Conservation (phyloP, 2,113 vertebrate species). For the Leptosomus discolor region DNA sequence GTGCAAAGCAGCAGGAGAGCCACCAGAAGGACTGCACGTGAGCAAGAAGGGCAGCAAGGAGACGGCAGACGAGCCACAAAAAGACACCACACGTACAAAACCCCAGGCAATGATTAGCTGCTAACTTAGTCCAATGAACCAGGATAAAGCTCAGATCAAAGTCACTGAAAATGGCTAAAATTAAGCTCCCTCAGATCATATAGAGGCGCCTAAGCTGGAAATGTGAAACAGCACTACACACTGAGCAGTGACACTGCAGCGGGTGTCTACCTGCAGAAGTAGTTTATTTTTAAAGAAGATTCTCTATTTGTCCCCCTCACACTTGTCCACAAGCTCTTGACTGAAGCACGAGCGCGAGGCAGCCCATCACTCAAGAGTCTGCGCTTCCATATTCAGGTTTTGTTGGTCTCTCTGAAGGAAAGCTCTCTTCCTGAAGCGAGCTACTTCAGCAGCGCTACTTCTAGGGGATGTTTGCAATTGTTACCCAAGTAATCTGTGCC, state of each 20-base stretch:
- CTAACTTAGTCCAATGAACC: not conserved
- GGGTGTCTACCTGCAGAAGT: not conserved
- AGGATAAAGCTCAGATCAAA: not conserved
- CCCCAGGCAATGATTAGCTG: not conserved
- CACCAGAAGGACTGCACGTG: not conserved
- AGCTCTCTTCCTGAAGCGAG: not conserved
- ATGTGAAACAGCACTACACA: rapidly evolving
- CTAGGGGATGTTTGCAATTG: not conserved
- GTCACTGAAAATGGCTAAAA: not conserved
- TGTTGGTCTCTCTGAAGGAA: not conserved
- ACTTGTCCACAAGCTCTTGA: not conserved
- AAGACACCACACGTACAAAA: not conserved
- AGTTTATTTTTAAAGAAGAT: not conserved
- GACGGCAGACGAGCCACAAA: not conserved
- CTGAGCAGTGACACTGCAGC: rapidly evolving
- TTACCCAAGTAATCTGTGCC: not conserved
- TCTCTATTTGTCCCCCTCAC: not conserved
- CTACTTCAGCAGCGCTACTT: not conserved
- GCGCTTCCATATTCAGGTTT: rapidly evolving
- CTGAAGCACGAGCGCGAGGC: not conserved
- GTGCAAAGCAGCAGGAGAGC: not conserved
- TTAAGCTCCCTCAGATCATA: not conserved
- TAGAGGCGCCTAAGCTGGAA: not conserved
- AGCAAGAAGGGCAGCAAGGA: not conserved
- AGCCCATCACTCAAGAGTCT: not conserved